Evolutionary conservation across 2,113 vertebrate genomes (phyloP).

Genomic region (Austrofundulus limnaeus): DNA sequence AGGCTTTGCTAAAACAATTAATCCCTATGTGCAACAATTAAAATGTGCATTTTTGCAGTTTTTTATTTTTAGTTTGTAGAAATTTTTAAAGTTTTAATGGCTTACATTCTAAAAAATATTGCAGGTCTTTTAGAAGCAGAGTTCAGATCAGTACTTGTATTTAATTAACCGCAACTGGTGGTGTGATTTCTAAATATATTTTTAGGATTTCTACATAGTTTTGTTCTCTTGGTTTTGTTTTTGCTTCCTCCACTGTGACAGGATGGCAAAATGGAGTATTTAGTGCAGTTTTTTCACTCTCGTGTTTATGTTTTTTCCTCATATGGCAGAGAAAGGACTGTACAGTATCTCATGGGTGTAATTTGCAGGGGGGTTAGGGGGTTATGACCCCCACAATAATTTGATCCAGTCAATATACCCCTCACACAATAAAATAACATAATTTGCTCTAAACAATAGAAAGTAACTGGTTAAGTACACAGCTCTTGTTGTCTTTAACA

Average conservation of each 20-base stretch:
- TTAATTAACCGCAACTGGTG: constrained; percentile 32
- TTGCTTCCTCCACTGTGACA: constrained; percentile 52
- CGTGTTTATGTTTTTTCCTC: constrained; percentile 22
- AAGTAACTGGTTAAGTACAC: no score
- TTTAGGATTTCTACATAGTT: constrained; percentile 50
- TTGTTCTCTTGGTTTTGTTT: constrained; percentile 24
- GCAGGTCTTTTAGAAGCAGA: constrained; percentile 11
- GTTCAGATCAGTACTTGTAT: constrained; percentile 25
- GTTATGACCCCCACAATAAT: no score
- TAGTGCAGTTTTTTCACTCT: constrained; percentile 20
- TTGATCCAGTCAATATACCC: no score
- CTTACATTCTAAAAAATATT: constrained; percentile 4
- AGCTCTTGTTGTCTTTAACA: no score
- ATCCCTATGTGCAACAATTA: not conserved
- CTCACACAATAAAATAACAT: no score
- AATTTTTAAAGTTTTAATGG: constrained; percentile 4
- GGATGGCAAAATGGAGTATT: constrained; percentile 39
- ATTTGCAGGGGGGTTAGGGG: no score
- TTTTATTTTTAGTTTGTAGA: not conserved
- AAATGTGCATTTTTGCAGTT: not conserved
- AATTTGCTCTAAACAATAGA: no score
- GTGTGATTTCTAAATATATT: constrained; percentile 32
- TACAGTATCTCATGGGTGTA: no score
- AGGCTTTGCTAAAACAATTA: not conserved
- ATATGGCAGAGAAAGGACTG: no score